Conservation (phyloP, 2,888 invertebrate genomes). For the Phyto melanocephala region DNA sequence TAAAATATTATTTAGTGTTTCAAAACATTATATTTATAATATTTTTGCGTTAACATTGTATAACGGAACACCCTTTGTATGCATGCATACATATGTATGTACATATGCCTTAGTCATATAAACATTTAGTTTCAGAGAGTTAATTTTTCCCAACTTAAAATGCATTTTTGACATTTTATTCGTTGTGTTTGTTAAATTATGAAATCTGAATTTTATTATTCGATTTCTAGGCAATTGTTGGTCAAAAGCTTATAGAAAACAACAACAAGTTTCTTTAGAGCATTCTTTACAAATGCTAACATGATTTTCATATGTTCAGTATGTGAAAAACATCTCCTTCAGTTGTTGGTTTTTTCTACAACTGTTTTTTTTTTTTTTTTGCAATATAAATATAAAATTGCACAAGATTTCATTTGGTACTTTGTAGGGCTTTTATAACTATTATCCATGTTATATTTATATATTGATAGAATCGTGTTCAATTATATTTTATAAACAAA, state of each 20-base stretch:
- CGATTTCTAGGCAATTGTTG: conserved; percentile 31
- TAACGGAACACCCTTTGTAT: neutral
- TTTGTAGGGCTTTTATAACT: conserved; percentile 49
- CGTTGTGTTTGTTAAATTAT: conserved; percentile 37
- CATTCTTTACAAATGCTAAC: conserved; percentile 56
- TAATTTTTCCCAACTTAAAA: conserved; percentile 7
- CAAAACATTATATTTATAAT: too few species aligned
- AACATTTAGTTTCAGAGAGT: conserved; percentile 28
- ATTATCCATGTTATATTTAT: neutral
- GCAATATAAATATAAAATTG: conserved; percentile 52
- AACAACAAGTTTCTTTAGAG: conserved; percentile 5
- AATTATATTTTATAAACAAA: conserved; percentile 61
- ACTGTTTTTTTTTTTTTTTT: neutral
- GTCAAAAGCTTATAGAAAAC: conserved; percentile 36
- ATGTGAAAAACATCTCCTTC: conserved; percentile 29
- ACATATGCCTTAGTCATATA: conserved; percentile 39
- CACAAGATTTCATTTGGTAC: conserved; percentile 46
- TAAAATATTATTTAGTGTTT: too few species aligned
- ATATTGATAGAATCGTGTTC: conserved; percentile 62
- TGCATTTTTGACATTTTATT: conserved; percentile 53
- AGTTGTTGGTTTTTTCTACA: neutral
- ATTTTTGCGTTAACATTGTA: too few species aligned
- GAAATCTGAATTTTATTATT: conserved; percentile 38
- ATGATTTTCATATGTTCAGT: conserved; percentile 39
- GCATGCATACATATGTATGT: neutral